Base-by-base conservation (phyloP, 2,797 vertebrate species). In the Mallotus villosus region DNA sequence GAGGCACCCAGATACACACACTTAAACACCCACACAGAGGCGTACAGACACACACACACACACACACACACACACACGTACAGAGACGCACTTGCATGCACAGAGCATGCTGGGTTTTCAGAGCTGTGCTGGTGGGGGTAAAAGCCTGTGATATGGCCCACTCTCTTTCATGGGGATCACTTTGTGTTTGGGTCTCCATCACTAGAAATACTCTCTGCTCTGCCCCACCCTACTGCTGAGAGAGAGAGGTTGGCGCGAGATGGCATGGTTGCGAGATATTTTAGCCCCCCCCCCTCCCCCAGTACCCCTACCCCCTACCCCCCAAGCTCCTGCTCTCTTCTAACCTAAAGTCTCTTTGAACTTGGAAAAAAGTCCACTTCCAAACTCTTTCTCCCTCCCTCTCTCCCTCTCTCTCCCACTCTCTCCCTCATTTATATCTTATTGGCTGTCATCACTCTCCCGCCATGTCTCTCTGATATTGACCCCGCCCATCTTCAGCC, bases 131-230 rank as follows among this genome's bases (percentile, higher is more conserved):
- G 86, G 84, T 71, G 34, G 74, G 74, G 77, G 82, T 22, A 82
- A 77, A 84, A 81, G 75, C 67, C 55, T 83, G 79, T 84, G 73
- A 83, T 74, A 83, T 37, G 63, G n/a, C 49, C 71, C 77, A 78
- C 58, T 74, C 73, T 81, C 85, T 81, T 84, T 71, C 78, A 60
- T 74, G 65, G 73, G 60, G 70, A 75, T 67, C 66, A 74, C 64
- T 74, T 74, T 64, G 74, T 64, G 69, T 75, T 71, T 64, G 32
- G 27, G 61, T 58, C 75, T 69, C 57, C 55, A 63, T 63, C 67
- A 65, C 71, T 71, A 70, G 70, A 81, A 82, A 82, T 74, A 82
- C 37, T 11, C 37, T 41, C 75, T 73, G 71, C 37, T 41, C 75
- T 73, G 71, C 78, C 72, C 27, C 57, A 55, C 68, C 59, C 57